A percentile compares a stretch with the other conserved stretches of the same genome.
Conservation (phyloP, 2,888 invertebrate genomes). For the Notodonta ziczac region DNA sequence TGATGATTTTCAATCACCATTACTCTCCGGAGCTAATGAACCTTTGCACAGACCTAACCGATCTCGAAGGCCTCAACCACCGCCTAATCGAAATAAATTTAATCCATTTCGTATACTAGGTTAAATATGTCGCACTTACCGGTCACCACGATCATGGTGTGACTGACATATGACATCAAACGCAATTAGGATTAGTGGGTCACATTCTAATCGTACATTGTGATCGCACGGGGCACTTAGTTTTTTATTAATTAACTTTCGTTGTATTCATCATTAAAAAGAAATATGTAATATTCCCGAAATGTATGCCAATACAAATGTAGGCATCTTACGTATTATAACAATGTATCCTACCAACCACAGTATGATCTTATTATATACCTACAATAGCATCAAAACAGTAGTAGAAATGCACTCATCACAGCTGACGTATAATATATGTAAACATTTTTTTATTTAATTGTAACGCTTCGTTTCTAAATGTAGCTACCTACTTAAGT, state of each 20-base stretch:
- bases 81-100: slow-evolving; percentile 71
- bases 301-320: too few relatives aligned
- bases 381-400: too few relatives aligned
- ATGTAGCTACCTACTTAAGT: slow-evolving; percentile 9
- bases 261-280: too few relatives aligned
- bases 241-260: slow-evolving; percentile 32
- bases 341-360: too few relatives aligned
- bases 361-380: too few relatives aligned
- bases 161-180: slow-evolving; percentile 46
- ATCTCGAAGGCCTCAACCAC: slow-evolving; percentile 67
- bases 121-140: slow-evolving; percentile 46
- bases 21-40: slow-evolving; percentile 75
- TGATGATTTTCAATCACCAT: slow-evolving; percentile 73
- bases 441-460: too few relatives aligned
- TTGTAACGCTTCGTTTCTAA: slow-evolving; percentile 1
- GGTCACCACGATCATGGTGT: slow-evolving; percentile 63
- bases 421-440: too few relatives aligned
- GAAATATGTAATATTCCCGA: too few relatives aligned
- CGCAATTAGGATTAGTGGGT: slow-evolving; percentile 54
- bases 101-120: slow-evolving; percentile 81
- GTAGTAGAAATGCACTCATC: too few relatives aligned
- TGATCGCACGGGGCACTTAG: slow-evolving; percentile 79
- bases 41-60: slow-evolving; percentile 71
- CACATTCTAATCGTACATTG: slow-evolving; percentile 59
- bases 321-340: too few relatives aligned